phyloP scores from a whole-genome alignment of 2,888 invertebrate species.

The Drosophila meridiana region DNA sequence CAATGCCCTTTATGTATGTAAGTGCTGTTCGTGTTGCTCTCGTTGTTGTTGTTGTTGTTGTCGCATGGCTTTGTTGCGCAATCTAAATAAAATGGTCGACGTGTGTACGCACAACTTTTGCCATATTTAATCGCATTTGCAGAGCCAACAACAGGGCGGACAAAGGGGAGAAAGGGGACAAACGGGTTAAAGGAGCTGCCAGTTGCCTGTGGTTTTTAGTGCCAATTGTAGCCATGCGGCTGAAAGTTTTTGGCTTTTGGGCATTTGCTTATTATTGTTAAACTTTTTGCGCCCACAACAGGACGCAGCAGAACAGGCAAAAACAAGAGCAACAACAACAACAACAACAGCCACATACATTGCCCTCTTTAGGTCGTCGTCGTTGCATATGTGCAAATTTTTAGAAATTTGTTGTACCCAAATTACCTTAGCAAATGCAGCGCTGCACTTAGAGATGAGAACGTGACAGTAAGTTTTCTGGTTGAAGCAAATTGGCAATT shows the following conservation, averaged over 20 bases:
- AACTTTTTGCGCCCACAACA: slow-evolving; percentile 73
- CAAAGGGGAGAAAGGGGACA: background rate
- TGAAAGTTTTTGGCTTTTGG: slow-evolving; percentile 72
- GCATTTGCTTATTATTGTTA: slow-evolving; percentile 82
- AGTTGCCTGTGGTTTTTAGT: slow-evolving; percentile 44
- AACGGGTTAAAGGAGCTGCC: slow-evolving; percentile 17
- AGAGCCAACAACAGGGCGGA: slow-evolving; percentile 50
- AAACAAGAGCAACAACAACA: slow-evolving; percentile 4
- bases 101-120: slow-evolving; percentile 81
- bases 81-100: slow-evolving; percentile 80
- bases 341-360: slow-evolving; percentile 7
- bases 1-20: slow-evolving; percentile 54
- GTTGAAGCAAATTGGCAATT: background rate
- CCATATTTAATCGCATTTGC: slow-evolving; percentile 81
- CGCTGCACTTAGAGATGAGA: slow-evolving; percentile 57
- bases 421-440: slow-evolving; percentile 59
- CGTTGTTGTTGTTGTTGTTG: slow-evolving; percentile 33
- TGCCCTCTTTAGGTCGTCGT: slow-evolving; percentile 31
- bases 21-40: slow-evolving; percentile 18
- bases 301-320: slow-evolving; percentile 22
- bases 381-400: slow-evolving; percentile 52
- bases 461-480: slow-evolving; percentile 1
- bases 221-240: slow-evolving; percentile 63
- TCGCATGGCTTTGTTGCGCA: slow-evolving; percentile 66
- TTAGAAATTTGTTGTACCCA: slow-evolving; percentile 58